These are phyloP conservation scores for Tineola bisselliella DNA, from an alignment of 2,888 invertebrate genomes.

Conservation along the genomic window DNA sequence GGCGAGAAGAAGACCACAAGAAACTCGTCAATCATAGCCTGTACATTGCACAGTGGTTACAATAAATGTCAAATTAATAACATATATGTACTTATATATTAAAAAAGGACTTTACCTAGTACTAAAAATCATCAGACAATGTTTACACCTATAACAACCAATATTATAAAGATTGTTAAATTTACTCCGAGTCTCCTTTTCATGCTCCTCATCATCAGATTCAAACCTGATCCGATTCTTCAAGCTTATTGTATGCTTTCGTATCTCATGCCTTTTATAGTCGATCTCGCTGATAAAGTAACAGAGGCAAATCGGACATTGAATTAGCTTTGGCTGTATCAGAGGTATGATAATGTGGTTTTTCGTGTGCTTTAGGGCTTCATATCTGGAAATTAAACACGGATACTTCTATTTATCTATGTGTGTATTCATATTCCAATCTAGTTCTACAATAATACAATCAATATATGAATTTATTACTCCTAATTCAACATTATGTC, in stretches of 20 bases:
- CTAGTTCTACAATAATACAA: too few species aligned
- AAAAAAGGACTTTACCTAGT: background rate
- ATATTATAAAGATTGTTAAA: background rate
- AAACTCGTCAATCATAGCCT: too few species aligned
- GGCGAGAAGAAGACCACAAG: too few species aligned
- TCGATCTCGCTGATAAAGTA: constrained; percentile 24
- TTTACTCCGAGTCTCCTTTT: background rate
- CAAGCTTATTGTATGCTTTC: constrained; percentile 18
- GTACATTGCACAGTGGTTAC: too few species aligned
- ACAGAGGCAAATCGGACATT: constrained; percentile 25
- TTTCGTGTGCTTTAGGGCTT: constrained; percentile 27
- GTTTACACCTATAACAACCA: background rate
- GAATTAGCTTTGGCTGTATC: constrained; percentile 20
- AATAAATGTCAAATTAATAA: too few species aligned
- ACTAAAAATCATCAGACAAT: constrained; percentile 19
- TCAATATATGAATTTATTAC: too few species aligned
- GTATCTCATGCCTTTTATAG: constrained; percentile 21
- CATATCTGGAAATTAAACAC: constrained; percentile 24
- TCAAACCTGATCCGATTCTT: background rate
- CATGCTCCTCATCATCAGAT: background rate
- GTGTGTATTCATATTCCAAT: too few species aligned
- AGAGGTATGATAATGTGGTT: constrained; percentile 37
- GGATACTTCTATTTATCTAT: too few species aligned
- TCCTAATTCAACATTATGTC: too few species aligned
- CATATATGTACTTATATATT: too few species aligned